Evolutionary conservation across 1,140 invertebrate species (phyloP), one percentile per base, ranked within the genome.

Genomic region (Trichonephila clavipes): DNA sequence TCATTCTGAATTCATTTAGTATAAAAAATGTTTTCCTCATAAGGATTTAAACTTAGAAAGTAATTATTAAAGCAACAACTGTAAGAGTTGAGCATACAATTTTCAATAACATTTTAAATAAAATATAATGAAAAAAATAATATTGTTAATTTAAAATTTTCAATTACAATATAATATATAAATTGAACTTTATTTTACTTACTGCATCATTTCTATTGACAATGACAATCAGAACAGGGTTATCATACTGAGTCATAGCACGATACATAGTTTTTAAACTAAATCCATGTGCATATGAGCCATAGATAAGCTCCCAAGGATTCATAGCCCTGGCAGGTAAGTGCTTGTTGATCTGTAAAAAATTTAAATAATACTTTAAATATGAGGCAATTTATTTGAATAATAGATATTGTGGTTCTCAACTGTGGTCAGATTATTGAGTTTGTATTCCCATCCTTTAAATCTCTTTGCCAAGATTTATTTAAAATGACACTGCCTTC

Each of bases 211-310:
- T 97, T 2, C 98, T 99, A 96, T 99, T 99, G 96, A 98, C 97
- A 95, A 99, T 98, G 94, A 99, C 97, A 95, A 99, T 97, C 58
- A 99, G 96, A 94, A 99, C 97, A 8, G 98, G 99, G 95, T 97
- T 98, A 96, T 99, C 98, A 94, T 98, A 96, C 95, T 97, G 97
- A 93, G 97, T 97, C 98, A 99, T 99, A 96, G 98, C 98, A 95
- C 99, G 97, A 96, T 99, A 99, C 96, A 99, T 97, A 90, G 98
- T 99, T 96, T 98, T 98, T 58, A 99, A 96, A 95, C 98, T 99
- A 97, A 99, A 99, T 77, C 99, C 99, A 96, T 99, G 98, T 95
- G 98, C 98, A 95, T 98, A 98, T 87, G 99, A 99, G 95, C 98
- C 99, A 96, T 99, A 99, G 40, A 98, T 97, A 94, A 99, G 96